Evolutionary conservation across 1,140 invertebrate species (phyloP), one percentile per base, ranked within the genome.

Genomic region (Centruroides vittatus): DNA sequence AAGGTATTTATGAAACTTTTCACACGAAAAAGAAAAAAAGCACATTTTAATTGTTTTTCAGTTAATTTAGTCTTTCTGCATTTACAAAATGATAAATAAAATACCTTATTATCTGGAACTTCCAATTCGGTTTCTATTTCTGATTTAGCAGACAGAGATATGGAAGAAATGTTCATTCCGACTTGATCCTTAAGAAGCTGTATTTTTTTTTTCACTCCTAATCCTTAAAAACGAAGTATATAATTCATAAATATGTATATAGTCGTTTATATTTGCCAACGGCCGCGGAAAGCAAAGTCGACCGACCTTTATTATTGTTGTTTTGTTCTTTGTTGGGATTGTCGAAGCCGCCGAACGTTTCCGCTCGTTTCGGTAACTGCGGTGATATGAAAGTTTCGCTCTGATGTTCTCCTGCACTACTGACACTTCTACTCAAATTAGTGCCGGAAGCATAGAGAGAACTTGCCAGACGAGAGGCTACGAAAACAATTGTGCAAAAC

Each of bases 271-370:
- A 49, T 49, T 49, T 9, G 9, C n/a, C 1, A 1, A 49, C n/a
- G 9, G 48, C n/a, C 1, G 9, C 7, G 13, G 46, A 56, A n/a
- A 7, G n/a, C 1, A 41, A 47, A 36, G 46, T n/a, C n/a, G 35
- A 54, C 5, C 3, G 3, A 54, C 23, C 11, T 13, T 54, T 54
- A 6, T 55, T 60, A 58, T 61, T 62, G 11, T 62, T 57, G 11
- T 56, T 35, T 41, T 51, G 11, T n/a, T 63, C 66, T 58, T 60
- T 63, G 5, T 54, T 47, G 12, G 65, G 55, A 55, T 62, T 65
- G 74, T 95, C 92, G 71, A 95, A 95, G 3, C 92, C 93, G 9
- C 89, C 89, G 76, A 95, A 96, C 1, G 93, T 95, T 76, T 95
- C 92, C 0, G 93, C 91, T 47, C 92, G 78, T 68, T 91, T 86